These are phyloP conservation scores for Coptotermes formosanus DNA, from an alignment of 1,140 invertebrate species.

Conservation along the genomic window DNA sequence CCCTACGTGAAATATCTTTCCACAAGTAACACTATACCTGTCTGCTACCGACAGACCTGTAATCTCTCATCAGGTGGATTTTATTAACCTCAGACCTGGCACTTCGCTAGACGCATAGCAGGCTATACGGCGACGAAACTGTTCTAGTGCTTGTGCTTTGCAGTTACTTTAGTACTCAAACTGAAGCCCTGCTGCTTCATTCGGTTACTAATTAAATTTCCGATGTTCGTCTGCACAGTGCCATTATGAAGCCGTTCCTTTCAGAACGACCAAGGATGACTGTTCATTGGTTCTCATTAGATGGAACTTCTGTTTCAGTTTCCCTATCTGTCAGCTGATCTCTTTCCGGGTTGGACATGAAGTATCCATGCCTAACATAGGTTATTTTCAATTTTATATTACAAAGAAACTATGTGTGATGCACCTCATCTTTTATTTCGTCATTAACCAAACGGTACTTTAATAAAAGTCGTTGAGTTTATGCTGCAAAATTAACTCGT, in stretches of 20 bases:
- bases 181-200: not conserved
- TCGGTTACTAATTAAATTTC: not conserved
- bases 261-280: not conserved
- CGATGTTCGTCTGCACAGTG: not conserved
- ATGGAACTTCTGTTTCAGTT: not conserved
- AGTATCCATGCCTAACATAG: not conserved
- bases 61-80: no score
- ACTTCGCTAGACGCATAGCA: no score
- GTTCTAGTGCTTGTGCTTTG: no score
- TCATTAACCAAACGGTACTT: not conserved
- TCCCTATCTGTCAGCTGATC: not conserved
- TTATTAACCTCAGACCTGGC: no score
- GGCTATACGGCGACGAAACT: no score
- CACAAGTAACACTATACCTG: no score
- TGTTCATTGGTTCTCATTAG: not conserved
- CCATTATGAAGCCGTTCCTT: not conserved
- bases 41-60: no score
- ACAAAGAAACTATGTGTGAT: no score
- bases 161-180: no score
- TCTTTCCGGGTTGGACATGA: not conserved
- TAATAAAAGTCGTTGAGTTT: not conserved
- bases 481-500: not conserved
- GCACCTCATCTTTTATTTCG: not conserved
- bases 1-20: no score
- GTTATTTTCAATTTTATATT: no score